Conservation (phyloP, 2,888 invertebrate species). For the Oscheius sp. region DNA sequence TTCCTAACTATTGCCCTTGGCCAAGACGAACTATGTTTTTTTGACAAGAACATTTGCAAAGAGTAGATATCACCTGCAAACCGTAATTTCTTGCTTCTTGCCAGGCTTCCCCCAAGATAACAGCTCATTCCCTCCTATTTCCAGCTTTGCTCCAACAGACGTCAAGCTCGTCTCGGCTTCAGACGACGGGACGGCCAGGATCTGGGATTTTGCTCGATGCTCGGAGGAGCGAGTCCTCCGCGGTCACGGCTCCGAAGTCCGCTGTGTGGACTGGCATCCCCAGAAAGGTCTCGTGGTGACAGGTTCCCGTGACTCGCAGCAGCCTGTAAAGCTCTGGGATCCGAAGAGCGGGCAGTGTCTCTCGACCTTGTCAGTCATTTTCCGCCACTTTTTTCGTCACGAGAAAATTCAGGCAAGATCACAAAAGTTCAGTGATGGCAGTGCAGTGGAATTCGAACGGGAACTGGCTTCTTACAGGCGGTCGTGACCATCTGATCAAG, state of each 20-base stretch:
- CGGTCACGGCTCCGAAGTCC: slow-evolving; percentile 75
- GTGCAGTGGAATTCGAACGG: slow-evolving; percentile 99
- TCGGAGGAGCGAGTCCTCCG: slow-evolving; percentile 89
- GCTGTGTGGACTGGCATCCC: slow-evolving; percentile 97
- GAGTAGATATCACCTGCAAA: too few relatives aligned
- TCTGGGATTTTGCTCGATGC: slow-evolving; percentile 95
- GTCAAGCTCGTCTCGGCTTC: slow-evolving; percentile 98
- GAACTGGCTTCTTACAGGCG: slow-evolving; percentile 84
- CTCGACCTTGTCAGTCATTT: slow-evolving; percentile 85
- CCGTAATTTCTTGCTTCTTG: too few relatives aligned
- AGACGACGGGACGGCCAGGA: slow-evolving; percentile 96
- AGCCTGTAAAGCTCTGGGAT: slow-evolving; percentile 99
- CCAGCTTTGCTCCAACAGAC: slow-evolving; percentile 98
- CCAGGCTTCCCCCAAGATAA: too few relatives aligned
- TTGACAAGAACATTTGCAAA: too few relatives aligned
- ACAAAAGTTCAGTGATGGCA: slow-evolving; percentile 99
- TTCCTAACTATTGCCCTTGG: too few relatives aligned
- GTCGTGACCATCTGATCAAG: slow-evolving; percentile 81
- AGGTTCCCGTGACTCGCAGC: slow-evolving; percentile 99
- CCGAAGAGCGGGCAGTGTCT: slow-evolving; percentile 94
- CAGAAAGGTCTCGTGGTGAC: slow-evolving; percentile 95
- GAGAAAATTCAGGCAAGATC: slow-evolving; percentile 83
- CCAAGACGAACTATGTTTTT: too few relatives aligned
- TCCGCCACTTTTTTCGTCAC: not conserved
- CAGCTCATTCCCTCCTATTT: slow-evolving; percentile 24